Evolutionary conservation across 2,797 vertebrate genomes (phyloP), one percentile per base, ranked within the genome.

Genomic region (Menidia menidia): DNA sequence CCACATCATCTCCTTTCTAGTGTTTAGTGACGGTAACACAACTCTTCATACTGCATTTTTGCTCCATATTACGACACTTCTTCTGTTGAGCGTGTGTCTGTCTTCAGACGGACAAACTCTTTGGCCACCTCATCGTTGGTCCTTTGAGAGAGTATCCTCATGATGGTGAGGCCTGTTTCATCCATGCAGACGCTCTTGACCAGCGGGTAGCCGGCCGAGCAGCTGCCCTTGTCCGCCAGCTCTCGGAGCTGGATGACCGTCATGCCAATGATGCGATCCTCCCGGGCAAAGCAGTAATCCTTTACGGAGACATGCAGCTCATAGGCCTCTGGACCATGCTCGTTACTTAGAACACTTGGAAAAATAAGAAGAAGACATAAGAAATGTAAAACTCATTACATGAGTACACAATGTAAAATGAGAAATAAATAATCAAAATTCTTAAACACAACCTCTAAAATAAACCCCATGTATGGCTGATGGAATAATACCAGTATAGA

Each of bases 281-380:
- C 98, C 0, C 98, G 93, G 13, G 98, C 98, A 15, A 99, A 99
- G 94, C 98, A 99, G 91, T 99, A 99, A 90, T 99, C 98, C 87
- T 99, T 99, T 68, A 99, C 97, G 0, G 96, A 96, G 32, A 99
- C 83, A 78, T 99, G 98, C 55, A 99, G 95, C 80, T 99, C 98
- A 5, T 97, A 99, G 77, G 92, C 92, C 70, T 95, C 95, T 0
- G 96, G 96, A n/a, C 92, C 95, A 2, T 97, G 96, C 77, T 98
- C 97, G 0, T 94, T 96, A 77, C 96, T 95, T 80, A 99, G 94
- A 82, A 95, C 72, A 66, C 98, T 99, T 91, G 0, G 14, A 51
- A 41, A 14, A 67, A 86, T 69, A 55, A 73, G 55, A 71, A 0
- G 3, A 6, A 47, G 53, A 55, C 14, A 57, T 85, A 4, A 70